Evolutionary conservation across 2,888 invertebrate genomes (phyloP).

Genomic region (Microplitis deprimator): DNA sequence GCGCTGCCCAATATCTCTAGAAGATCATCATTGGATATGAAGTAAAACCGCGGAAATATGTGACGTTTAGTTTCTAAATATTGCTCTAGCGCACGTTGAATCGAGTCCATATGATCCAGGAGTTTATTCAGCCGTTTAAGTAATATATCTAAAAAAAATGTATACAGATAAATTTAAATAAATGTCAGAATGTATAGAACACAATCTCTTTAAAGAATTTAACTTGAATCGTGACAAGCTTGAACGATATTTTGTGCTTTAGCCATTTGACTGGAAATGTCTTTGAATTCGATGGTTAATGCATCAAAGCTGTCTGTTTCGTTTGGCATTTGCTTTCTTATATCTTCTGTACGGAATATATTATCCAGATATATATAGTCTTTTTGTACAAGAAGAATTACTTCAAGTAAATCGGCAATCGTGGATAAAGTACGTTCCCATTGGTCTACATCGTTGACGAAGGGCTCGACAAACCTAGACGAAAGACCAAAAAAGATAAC

Average conservation of each 20-base stretch:
- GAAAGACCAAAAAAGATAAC: neutral
- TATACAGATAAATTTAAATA: constrained; percentile 8
- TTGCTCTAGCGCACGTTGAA: constrained; percentile 87
- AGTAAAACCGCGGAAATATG: constrained; percentile 88
- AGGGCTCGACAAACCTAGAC: constrained; percentile 85
- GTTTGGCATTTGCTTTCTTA: constrained; percentile 84
- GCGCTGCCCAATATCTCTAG: constrained; percentile 90
- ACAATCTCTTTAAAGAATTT: constrained; percentile 45
- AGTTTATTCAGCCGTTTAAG: constrained; percentile 80
- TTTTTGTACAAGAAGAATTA: constrained; percentile 85
- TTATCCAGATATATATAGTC: constrained; percentile 91
- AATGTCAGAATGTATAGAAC: constrained; percentile 31
- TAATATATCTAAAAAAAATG: constrained; percentile 69
- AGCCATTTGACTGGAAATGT: constrained; percentile 62
- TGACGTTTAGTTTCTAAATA: constrained; percentile 92
- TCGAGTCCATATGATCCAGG: constrained; percentile 83
- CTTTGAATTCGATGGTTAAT: constrained; percentile 74
- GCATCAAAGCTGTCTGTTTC: constrained; percentile 84
- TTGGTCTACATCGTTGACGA: constrained; percentile 85
- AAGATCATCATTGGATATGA: constrained; percentile 87
- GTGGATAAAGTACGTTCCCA: constrained; percentile 90
- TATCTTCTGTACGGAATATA: constrained; percentile 90
- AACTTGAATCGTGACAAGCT: constrained; percentile 69
- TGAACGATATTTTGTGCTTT: constrained; percentile 51
- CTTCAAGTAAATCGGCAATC: constrained; percentile 86